Evolutionary conservation across 2,113 vertebrate species (phyloP), one percentile per base, ranked within the genome.

Genomic region (Ameiurus melas): DNA sequence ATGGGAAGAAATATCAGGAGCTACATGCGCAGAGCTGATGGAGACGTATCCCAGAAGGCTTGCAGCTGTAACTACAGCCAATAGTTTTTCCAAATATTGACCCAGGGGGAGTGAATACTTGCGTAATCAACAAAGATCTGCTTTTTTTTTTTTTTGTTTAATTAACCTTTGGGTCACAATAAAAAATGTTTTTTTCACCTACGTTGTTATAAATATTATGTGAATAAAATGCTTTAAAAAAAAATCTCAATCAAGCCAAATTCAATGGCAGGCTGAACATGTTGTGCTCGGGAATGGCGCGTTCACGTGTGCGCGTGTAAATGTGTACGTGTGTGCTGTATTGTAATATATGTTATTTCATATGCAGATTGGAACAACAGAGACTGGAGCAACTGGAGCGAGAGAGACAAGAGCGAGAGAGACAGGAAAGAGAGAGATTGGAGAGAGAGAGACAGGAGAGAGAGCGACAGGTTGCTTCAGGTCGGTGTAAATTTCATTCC

Each of bases 281-380:
- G 25, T 25, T 25, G 36, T 75, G 19, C 6, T 20, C 2, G 1
- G 33, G n/a, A 70, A 6, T 33, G 19, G 36, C 17, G 7, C 17
- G 14, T 71, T 20, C 64, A 47, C 51, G 1, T 7, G 39, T 53
- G 70, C 85, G 53, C 87, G 43, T 87, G 6, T 71, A 13, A 10
- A 68, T 57, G 30, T 86, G 1, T 51, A 30, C 71, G 58, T 25
- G 43, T 78, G 30, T 79, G 22, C 8, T n/a, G 25, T 36, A 81
- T 81, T 58, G 17, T 60, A 60, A 60, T 22, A 60, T 13, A 13
- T 22, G 55, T 25, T 80, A 14, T 84, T 70, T 33, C 25, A 7
- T 53, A 30, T 90, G 58, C 64, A 96, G 95, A 90, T 77, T 95
- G 91, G 95, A 96, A 88, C 95, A 95, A 88, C 95, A 95, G 90